Base-by-base conservation (phyloP, 2,888 invertebrate species). In the Lucinisca nassula region DNA sequence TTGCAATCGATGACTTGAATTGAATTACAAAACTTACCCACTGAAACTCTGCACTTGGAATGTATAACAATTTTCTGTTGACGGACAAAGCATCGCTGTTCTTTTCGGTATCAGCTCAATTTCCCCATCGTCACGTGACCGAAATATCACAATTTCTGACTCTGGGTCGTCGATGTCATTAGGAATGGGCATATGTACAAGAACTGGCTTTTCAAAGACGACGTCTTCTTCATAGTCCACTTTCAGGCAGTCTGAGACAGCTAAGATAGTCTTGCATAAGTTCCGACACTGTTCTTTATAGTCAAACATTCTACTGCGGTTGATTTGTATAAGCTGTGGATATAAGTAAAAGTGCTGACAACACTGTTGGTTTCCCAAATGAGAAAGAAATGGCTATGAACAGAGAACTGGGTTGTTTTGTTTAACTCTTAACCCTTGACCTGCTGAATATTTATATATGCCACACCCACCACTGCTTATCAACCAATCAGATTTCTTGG, bases 141-240 rank as follows among this genome's bases (percentile, higher is more conserved):
- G 83, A 85, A 92, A 91, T n/a, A 92, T 85, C 24, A 91, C 91
- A 38, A 92, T 75, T 73, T 92, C 92, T 14, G 89, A 89, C 0
- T 90, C 91, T 24, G 35, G 37, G 75, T 92, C 92, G 67, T 92
- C 91, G 12, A 91, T 87, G 75, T 92, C 92, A 70, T 92, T 91
- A 0, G 91, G 87, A 27, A 92, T 88, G 0, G 92, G 92, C 30
- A 92, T 73, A 73, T 92, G 92, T 4, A 91, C 81, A 73, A 90
- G 83, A 17, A 89, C 78, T 2, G 92, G 92, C 32, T 89, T 79
- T 37, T 38, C 70, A 70, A 90, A 87, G 17, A 84, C 77, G 35
- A 92, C 86, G 58, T 91, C 86, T 0, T 87, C 88, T 45, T 91
- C 92, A 32, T 89, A 86, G 21, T 89, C 86, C 1, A 91, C 86